Base-by-base conservation (phyloP, 2,888 invertebrate species). In the Hemistola chrysoprasaria region DNA sequence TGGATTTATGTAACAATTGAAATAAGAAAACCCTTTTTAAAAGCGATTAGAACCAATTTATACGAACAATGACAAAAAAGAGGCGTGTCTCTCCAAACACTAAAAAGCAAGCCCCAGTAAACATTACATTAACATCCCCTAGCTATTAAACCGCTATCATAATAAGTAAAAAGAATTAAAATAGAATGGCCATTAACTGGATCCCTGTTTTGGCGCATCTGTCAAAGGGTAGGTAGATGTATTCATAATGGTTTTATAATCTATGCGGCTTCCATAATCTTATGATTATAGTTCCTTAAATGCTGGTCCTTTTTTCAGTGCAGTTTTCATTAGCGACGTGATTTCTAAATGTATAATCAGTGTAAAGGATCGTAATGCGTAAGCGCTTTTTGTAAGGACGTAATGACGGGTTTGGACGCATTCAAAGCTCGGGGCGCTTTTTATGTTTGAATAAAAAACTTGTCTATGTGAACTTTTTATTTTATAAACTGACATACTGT, bases 161-260 rank as follows among this genome's bases (percentile, higher is more conserved):
- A 68, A 71, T 62, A 65, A 55, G 54, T 50, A 69, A 62, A 62
- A 63, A 63, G 64, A 58, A 33, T 23, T 57, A 60, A 59, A 69
- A 73, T 68, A 72, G 68, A 66, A 62, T 54, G 64, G 45, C 68
- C 59, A 76, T 79, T 68, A 68, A 63, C 53, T 44, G 53, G 62
- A 66, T 67, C 66, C 70, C 65, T 56, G 8, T 11, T 56, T 59
- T 60, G 59, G 57, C 42, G 56, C 79, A 78, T 73, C 75, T 77
- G 80, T 69, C 71, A 73, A 77, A 68, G 80, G 77, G 73, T n/a
- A n/a, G n/a, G n/a, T 81, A 84, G 80, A 87, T 86, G 77, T 48
- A 65, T 83, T 82, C 82, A 78, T 87, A 87, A 87, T 87, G 78
- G 73, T 63, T 63, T 81, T 85, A 78, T 85, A 86, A 84, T 81